Conservation (phyloP, 2,113 vertebrate genomes). For the Poeciliopsis occidentalis region DNA sequence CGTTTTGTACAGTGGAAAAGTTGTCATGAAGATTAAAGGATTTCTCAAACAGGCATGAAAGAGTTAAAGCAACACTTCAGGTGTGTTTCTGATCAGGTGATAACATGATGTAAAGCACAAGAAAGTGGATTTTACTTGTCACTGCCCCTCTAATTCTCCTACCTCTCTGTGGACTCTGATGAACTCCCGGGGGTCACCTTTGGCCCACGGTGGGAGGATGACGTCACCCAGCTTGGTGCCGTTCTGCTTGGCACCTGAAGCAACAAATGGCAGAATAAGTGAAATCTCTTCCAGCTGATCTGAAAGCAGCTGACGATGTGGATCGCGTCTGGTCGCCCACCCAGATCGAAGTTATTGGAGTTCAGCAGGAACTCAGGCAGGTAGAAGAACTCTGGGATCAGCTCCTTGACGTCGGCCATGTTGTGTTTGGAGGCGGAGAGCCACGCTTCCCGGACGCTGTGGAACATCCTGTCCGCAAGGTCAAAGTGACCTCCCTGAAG, state of each 20-base stretch:
- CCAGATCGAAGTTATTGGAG: constrained; percentile 97
- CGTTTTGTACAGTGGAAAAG: too few relatives aligned
- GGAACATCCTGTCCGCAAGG: constrained; percentile 98
- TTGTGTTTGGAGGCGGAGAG: constrained; percentile 97
- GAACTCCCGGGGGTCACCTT: constrained; percentile 97
- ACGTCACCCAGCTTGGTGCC: constrained; percentile 94
- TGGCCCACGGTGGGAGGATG: constrained; percentile 95
- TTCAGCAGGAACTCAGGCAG: constrained; percentile 96
- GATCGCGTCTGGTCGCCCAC: constrained; percentile 66
- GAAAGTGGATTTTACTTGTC: too few relatives aligned
- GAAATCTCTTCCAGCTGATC: not conserved
- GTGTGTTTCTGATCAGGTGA: too few relatives aligned
- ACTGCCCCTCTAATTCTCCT: constrained; percentile 13
- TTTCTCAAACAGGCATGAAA: too few relatives aligned
- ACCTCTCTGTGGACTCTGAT: constrained; percentile 98
- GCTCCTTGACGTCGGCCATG: constrained; percentile 99
- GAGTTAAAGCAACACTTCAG: too few relatives aligned
- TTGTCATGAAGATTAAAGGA: too few relatives aligned
- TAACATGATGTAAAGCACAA: too few relatives aligned
- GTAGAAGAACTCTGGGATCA: constrained; percentile 99
- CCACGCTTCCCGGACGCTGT: constrained; percentile 97
- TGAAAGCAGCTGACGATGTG: rapidly evolving
- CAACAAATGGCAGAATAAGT: not conserved
- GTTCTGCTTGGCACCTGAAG: constrained; percentile 94
- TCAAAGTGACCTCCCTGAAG: constrained; percentile 95